phyloP scores from a whole-genome alignment of 2,888 invertebrate species.

The Drosophila anomelani region DNA sequence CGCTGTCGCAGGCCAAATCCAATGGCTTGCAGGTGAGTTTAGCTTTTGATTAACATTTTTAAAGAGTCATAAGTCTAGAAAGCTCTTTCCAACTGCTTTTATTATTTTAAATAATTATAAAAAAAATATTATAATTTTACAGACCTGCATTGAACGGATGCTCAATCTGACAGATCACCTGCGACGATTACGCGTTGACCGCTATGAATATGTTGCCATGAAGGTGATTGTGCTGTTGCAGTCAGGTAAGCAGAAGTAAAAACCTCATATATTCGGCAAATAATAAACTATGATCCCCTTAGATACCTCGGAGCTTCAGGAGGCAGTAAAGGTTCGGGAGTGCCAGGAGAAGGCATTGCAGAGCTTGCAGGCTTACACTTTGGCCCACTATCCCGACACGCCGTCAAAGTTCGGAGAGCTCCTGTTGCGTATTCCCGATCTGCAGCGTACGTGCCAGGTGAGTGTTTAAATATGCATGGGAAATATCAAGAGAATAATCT shows the following conservation, averaged over 20 bases:
- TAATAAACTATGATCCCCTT: slow-evolving; percentile 23
- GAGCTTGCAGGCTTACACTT: slow-evolving; percentile 95
- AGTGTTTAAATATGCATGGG: slow-evolving; percentile 37
- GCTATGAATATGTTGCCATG: slow-evolving; percentile 98
- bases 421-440: slow-evolving; percentile 95
- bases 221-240: slow-evolving; percentile 96
- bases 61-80: too few species aligned
- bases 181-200: slow-evolving; percentile 94
- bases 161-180: slow-evolving; percentile 97
- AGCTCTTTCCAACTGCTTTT: too few species aligned
- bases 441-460: slow-evolving; percentile 97
- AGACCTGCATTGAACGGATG: slow-evolving; percentile 96
- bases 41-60: neutral
- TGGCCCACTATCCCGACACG: slow-evolving; percentile 94
- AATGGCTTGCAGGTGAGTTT: slow-evolving; percentile 86
- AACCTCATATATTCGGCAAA: too few species aligned
- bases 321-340: slow-evolving; percentile 96
- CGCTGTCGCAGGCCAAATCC: slow-evolving; percentile 83
- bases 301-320: slow-evolving; percentile 96
- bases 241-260: slow-evolving; percentile 94
- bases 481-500: neutral
- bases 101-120: neutral
- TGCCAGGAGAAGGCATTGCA: slow-evolving; percentile 97
- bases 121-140: neutral
- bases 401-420: slow-evolving; percentile 98